Conservation (phyloP, 2,113 vertebrate genomes). For the Ciconia stormi region DNA sequence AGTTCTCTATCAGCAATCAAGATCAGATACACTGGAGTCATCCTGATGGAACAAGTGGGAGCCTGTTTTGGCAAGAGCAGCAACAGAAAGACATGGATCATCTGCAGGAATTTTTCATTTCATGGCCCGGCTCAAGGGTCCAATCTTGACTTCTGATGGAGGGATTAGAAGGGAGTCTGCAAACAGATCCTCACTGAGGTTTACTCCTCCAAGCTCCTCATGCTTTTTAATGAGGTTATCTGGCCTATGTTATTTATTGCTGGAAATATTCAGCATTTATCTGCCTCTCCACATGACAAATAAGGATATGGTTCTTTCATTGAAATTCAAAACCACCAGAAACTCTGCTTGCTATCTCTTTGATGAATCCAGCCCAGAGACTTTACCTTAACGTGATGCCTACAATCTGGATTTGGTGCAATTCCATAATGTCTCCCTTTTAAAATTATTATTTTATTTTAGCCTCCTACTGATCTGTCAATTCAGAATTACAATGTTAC, state of each 20-base stretch:
- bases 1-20: background rate
- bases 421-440: background rate
- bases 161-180: background rate
- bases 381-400: background rate
- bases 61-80: background rate
- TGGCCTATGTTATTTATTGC: background rate
- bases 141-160: background rate
- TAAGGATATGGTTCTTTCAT: background rate
- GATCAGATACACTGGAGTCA: background rate
- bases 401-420: background rate
- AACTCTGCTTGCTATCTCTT: background rate
- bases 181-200: background rate
- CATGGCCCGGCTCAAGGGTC: background rate
- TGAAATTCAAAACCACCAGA: background rate
- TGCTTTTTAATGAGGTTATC: background rate
- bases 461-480: constrained; percentile 18
- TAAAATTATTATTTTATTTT: background rate
- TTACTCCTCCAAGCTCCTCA: background rate
- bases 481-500: constrained; percentile 13
- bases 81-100: background rate
- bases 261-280: background rate
- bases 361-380: background rate
- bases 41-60: background rate
- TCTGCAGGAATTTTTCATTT: background rate
- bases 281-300: background rate